phyloP scores from a whole-genome alignment of 2,113 vertebrate species.

The Harpagus bidentatus region DNA sequence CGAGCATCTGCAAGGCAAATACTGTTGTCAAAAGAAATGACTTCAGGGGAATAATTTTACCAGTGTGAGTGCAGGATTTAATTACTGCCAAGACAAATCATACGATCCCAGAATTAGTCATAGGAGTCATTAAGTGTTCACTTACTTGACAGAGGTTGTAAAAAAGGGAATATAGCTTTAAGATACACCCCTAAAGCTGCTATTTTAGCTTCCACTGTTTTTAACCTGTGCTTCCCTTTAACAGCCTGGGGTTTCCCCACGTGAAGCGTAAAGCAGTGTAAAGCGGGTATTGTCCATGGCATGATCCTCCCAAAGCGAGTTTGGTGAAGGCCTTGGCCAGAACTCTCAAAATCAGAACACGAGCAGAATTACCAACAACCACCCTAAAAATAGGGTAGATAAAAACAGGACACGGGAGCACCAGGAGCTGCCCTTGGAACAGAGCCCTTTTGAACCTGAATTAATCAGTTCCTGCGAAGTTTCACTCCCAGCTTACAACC shows the following conservation, averaged over 20 bases:
- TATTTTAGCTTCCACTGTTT: not conserved
- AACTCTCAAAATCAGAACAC: not conserved
- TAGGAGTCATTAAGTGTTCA: not conserved
- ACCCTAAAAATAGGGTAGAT: not conserved
- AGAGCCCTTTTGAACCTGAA: not conserved
- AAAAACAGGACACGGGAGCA: not conserved
- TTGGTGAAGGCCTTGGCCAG: not conserved
- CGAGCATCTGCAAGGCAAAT: constrained; percentile 21
- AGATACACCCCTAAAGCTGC: not conserved
- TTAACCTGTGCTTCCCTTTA: not conserved
- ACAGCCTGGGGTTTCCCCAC: not conserved
- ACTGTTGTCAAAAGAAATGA: constrained; percentile 5
- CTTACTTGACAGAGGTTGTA: not conserved
- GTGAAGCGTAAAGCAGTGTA: not conserved
- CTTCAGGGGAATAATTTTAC: constrained; percentile 18
- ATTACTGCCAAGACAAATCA: constrained; percentile 18
- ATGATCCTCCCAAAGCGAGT: not conserved
- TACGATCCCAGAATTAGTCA: constrained; percentile 18
- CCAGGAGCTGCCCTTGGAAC: not conserved
- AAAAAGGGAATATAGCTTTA: not conserved
- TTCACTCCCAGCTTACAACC: not conserved
- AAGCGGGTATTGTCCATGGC: not conserved
- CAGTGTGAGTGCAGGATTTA: not conserved
- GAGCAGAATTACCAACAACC: not conserved
- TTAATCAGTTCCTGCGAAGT: not conserved